Base-by-base conservation (phyloP, 1,140 invertebrate genomes). In the Leptinotarsa lineolata region DNA sequence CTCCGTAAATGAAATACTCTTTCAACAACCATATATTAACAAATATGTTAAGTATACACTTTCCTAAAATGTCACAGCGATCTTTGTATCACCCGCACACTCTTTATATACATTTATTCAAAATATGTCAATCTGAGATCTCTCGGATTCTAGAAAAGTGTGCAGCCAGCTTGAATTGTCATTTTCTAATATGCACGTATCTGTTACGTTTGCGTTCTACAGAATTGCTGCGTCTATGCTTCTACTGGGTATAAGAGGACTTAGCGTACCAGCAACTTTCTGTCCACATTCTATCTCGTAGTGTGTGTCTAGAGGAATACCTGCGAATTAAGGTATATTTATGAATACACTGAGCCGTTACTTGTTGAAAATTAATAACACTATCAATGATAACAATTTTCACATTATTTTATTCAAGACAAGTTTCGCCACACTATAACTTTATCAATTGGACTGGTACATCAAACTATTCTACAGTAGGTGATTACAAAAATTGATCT, bases 241-340 rank as follows among this genome's bases (percentile, higher is more conserved):
- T 66, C 91, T 89, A 71, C 81, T 87, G 84, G 88, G 92, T 89
- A 94, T 93, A 80, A 94, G 87, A 59, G 93, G 93, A 76, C 92
- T 93, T 81, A 94, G 86, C 24, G 92, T 90, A 78, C 92, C 92
- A 72, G 92, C 88, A 75, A 92, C 91, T 77, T 91, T 91, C 79
- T 91, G 90, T 45, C 88, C 88, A 75, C 89, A 88, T 85, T 94
- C 92, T 78, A 92, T 88, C 84, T 94, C 93, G 80, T 93, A 93
- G 81, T 92, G 91, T 75, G 93, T 88, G 81, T 93, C 92, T 80
- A 93, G 85, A 45, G 92, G 91, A 76, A 90, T 87, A 82, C 89
- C 90, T 91, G 61, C 20, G 20, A 63, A 63, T 18, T 20, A 63
- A 63, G 20, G 30, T 39, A 39, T 39, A 39, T 11, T 39, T 39